phyloP scores from a whole-genome alignment of 2,113 vertebrate species.

The Poeciliopsis occidentalis region DNA sequence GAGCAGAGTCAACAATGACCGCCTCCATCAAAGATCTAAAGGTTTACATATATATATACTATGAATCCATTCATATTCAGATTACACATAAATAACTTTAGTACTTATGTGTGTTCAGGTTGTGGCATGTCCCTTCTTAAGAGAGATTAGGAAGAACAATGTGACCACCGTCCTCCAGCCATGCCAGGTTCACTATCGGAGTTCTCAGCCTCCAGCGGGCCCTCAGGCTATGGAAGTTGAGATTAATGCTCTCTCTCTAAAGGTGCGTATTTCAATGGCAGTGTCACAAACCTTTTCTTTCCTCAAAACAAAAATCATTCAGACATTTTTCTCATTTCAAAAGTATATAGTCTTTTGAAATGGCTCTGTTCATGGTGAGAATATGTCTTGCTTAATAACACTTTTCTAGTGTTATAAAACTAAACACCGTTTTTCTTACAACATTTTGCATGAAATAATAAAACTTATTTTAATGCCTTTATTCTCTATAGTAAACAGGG shows the following conservation, averaged over 20 bases:
- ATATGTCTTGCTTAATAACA: no score
- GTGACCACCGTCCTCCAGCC: slow-evolving; percentile 92
- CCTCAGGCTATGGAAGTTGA: slow-evolving; percentile 87
- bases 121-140: slow-evolving; percentile 91
- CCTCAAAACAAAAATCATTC: not conserved
- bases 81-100: not conserved
- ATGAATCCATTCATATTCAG: not conserved
- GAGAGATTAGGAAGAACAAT: slow-evolving; percentile 83
- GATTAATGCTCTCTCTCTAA: slow-evolving; percentile 88
- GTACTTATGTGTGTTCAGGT: slow-evolving; percentile 61
- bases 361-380: not conserved
- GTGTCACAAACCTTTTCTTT: not conserved
- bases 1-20: slow-evolving; percentile 82
- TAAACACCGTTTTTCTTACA: no score
- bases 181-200: slow-evolving; percentile 89
- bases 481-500: not conserved
- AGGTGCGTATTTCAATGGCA: slow-evolving; percentile 72
- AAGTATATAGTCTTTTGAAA: not conserved
- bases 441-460: no score
- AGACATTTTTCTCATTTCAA: not conserved
- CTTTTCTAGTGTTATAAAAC: no score
- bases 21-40: slow-evolving; percentile 89
- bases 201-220: slow-evolving; percentile 73
- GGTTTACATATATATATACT: slow-evolving; percentile 45
- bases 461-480: not conserved